These are phyloP conservation scores for Eospalax fontanierii DNA, from an alignment of 2,797 vertebrate species.

Conservation along the genomic window DNA sequence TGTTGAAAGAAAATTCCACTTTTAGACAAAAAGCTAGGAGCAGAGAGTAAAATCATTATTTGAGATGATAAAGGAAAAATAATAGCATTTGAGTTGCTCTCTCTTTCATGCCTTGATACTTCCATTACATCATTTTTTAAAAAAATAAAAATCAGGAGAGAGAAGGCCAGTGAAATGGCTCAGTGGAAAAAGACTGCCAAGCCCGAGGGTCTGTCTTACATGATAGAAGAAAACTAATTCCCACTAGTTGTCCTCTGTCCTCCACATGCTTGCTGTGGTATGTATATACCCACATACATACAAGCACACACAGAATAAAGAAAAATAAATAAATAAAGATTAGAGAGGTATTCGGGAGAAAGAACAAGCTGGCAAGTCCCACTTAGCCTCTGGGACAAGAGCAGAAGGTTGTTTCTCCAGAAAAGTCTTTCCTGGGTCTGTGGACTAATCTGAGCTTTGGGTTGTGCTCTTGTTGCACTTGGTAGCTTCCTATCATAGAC, in stretches of 20 bases:
- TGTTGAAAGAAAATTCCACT: not conserved
- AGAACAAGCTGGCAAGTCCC: not conserved
- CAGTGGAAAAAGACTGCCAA: not conserved
- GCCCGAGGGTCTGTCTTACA: not conserved
- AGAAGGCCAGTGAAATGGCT: not conserved
- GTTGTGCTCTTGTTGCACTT: fast-evolving
- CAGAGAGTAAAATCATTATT: not conserved
- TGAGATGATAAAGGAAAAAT: not conserved
- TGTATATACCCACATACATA: too few relatives aligned
- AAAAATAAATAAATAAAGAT: too few relatives aligned
- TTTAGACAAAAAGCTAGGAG: not conserved
- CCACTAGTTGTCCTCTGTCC: too few relatives aligned
- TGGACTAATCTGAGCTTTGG: not conserved
- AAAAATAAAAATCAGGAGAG: not conserved
- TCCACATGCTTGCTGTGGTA: not conserved
- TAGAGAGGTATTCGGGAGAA: too few relatives aligned
- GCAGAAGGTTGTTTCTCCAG: not conserved
- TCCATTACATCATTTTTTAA: not conserved
- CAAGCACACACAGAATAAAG: too few relatives aligned
- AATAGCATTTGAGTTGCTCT: not conserved
- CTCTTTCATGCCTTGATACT: not conserved
- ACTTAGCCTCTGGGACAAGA: not conserved
- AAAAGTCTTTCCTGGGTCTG: not conserved
- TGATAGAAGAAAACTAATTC: not conserved
- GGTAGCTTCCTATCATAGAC: fast-evolving